Evolutionary conservation across 1,140 invertebrate species (phyloP).

Genomic region (Microplitis mediator): DNA sequence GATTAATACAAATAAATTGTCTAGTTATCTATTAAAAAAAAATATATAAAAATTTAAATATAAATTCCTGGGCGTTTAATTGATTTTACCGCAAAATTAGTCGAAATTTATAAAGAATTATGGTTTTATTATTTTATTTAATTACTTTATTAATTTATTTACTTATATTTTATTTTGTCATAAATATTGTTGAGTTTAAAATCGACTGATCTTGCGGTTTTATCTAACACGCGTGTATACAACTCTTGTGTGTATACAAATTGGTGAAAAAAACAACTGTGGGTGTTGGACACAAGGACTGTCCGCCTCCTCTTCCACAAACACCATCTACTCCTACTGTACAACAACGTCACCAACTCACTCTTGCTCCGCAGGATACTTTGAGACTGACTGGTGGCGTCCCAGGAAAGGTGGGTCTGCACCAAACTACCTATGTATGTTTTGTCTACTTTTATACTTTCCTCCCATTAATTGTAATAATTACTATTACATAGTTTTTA

Average conservation of each 20-base stretch:
- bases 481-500: not conserved
- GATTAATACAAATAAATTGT: not conserved
- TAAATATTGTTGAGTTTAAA: conserved; percentile 27
- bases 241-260: conserved; percentile 31
- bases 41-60: conserved; percentile 18
- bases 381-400: conserved; percentile 92
- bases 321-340: conserved; percentile 67
- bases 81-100: conserved; percentile 44
- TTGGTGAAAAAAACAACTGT: conserved; percentile 53
- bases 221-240: conserved; percentile 55
- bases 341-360: conserved; percentile 63
- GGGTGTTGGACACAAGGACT: conserved; percentile 73
- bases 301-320: conserved; percentile 88
- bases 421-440: conserved; percentile 64
- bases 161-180: not conserved
- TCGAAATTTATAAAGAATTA: conserved; percentile 29
- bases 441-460: conserved; percentile 50
- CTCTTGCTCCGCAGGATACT: conserved; percentile 81
- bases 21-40: conserved; percentile 14
- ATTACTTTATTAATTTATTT: conserved; percentile 21
- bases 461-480: conserved; percentile 32
- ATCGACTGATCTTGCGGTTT: conserved; percentile 56
- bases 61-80: conserved; percentile 3
- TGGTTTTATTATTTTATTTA: not conserved
- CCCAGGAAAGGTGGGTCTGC: conserved; percentile 87